phyloP scores from a whole-genome alignment of 1,140 invertebrate genomes.

The Drosophila gunungcola region DNA sequence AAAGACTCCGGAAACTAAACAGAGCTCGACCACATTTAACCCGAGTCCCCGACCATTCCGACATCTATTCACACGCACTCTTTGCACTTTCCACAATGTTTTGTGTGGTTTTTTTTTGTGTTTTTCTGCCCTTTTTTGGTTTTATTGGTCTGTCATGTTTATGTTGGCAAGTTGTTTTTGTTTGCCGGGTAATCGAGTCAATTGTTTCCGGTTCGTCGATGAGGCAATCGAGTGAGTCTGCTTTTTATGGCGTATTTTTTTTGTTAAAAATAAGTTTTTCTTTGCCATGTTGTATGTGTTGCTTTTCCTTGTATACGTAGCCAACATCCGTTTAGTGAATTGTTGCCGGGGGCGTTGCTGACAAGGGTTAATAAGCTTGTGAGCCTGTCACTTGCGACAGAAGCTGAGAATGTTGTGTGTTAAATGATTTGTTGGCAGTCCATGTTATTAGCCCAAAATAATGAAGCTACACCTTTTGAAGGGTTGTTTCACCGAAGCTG shows the following conservation, averaged over 20 bases:
- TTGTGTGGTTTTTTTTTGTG: constrained; percentile 25
- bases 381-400: constrained; percentile 49
- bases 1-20: constrained; percentile 30
- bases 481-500: no score
- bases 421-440: constrained; percentile 23
- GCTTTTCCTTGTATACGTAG: constrained; percentile 60
- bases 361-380: constrained; percentile 76
- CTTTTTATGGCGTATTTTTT: constrained; percentile 64
- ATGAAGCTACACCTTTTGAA: neutral
- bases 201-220: constrained; percentile 81
- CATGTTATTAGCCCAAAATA: neutral
- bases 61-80: constrained; percentile 44
- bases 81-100: constrained; percentile 49
- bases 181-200: constrained; percentile 79
- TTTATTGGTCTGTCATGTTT: constrained; percentile 77
- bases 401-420: constrained; percentile 26
- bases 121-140: constrained; percentile 41
- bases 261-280: constrained; percentile 20
- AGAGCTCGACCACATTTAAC: constrained; percentile 43
- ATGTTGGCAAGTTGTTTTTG: constrained; percentile 73
- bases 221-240: constrained; percentile 81
- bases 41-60: constrained; percentile 25
- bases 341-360: constrained; percentile 50
- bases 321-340: constrained; percentile 68
- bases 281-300: constrained; percentile 30